phyloP scores from a whole-genome alignment of 53 echinoderm and acorn worm genomes.

The Astropecten irregularis region DNA sequence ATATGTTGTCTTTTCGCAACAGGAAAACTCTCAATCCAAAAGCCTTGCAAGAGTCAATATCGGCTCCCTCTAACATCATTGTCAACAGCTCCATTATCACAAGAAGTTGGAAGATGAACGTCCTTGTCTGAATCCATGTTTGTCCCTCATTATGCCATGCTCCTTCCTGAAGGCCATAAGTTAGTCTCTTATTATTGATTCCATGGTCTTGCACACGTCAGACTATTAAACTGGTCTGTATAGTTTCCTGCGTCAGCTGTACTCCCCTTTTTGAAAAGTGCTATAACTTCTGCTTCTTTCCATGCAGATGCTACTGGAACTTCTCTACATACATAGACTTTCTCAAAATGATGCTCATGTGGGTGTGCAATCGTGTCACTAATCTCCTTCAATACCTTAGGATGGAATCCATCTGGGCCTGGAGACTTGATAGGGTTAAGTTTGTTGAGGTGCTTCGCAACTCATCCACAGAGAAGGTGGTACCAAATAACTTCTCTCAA shows the following conservation, averaged over 20 bases:
- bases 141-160: constrained; percentile 26
- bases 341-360: neutral
- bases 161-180: constrained; percentile 30
- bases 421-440: neutral
- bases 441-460: neutral
- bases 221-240: constrained; percentile 62
- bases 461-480: neutral
- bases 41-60: constrained; percentile 63
- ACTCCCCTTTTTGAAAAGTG: constrained; percentile 60
- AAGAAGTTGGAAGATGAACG: constrained; percentile 58
- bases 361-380: neutral
- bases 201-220: constrained; percentile 56
- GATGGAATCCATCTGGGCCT: constrained; percentile 21
- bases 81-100: constrained; percentile 34
- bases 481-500: neutral
- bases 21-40: constrained; percentile 63
- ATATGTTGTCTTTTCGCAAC: constrained; percentile 37
- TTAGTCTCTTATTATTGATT: constrained; percentile 53
- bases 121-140: constrained; percentile 49
- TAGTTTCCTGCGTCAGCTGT: constrained; percentile 38
- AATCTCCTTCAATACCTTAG: neutral
- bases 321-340: neutral
- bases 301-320: constrained; percentile 13
- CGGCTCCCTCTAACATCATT: constrained; percentile 24
- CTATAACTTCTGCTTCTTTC: constrained; percentile 44